Evolutionary conservation across 2,888 invertebrate species (phyloP), one percentile per base, ranked within the genome.

Genomic region (Leptura quadrifasciata): DNA sequence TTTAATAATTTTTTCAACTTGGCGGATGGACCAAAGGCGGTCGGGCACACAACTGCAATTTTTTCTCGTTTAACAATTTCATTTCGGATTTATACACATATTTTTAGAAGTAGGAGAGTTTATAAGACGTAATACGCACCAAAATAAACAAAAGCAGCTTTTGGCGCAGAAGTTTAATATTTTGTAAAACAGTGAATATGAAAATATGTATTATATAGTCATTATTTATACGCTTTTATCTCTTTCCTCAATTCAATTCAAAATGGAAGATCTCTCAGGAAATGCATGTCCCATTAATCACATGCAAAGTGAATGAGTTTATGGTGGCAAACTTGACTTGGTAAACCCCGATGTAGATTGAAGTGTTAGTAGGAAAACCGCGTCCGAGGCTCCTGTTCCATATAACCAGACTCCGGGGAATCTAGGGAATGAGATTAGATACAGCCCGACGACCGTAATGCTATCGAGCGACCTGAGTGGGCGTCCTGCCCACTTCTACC

Each of bases 361-460:
- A 63, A 63, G 39, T 63, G 39, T 63, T 63, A 63, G 35, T 35
- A 35, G 35, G 61, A 20, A 20, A 31, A 18, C 18, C 39, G 39
- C 35, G 63, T 63, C 39, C 63, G 63, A 63, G 63, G 27, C 10
- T 15, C 15, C 35, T 18, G 35, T 39, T n/a, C 10, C 63, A 35
- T 18, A 39, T 63, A 63, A 63, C 39, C 63, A 63, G 63, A 63
- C 63, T 63, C 63, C 39, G 20, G 63, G 63, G 63, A 63, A n/a
- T 63, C 63, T 39, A 39, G 63, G 63, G 27, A 31, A 63, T 21
- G 63, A 63, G 63, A 63, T 63, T 63, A 63, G 63, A 63, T 63
- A 35, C 15, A 15, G 27, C 35, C 63, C 61, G 18, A n/a, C 20
- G 63, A 15, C 39, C 63, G 39, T 35, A 21, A 60, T 27, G n/a